Base-by-base conservation (phyloP, 2,888 invertebrate genomes). In the Eugnorisma glareosa region DNA sequence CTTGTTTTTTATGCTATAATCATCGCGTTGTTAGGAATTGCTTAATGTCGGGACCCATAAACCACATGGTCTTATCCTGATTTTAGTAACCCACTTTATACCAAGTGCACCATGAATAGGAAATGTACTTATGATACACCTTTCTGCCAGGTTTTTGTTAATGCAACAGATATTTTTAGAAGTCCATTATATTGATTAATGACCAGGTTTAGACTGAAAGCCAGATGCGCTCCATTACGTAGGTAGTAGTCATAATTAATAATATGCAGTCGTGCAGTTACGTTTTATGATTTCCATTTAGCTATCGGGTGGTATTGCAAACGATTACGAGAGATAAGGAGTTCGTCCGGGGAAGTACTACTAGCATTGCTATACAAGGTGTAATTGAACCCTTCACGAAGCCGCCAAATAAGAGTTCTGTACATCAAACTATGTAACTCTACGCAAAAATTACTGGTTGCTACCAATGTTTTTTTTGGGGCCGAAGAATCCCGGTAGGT, bases 161-260 rank as follows among this genome's bases (percentile, higher is more conserved):
- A 75, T 84, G 67, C 63, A 69, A 61, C 68, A 79, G 73, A 79
- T 81, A 77, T 77, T 69, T 79, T 77, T 69, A 81, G 54, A 37
- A 74, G 28, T 57, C 73, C 81, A 82, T 83, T 83, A 81, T 75
- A 81, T 78, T 81, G 86, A 84, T 61, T 77, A 78, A 85, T 86
- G 84, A 75, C 70, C 63, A 54, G 64, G 69, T 77, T 71, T 68
- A 73, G 66, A 76, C 74, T 31, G 83, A 73, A 81, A 70, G 61
- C 85, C 86, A 86, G 87, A 87, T 86, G 87, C 57, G 77, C 15
- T 70, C 67, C 31, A 28, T 40, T 67, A n/a, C 59, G 63, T 68
- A n/a, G n/a, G n/a, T 67, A 11, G 35, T 21, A 21, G 71, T 80
- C 21, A 73, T 73, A 57, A 72, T 64, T 69, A 82, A 82, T 72